Evolutionary conservation across 2,797 vertebrate genomes (phyloP).

Genomic region (Crocodylus rhombifer): DNA sequence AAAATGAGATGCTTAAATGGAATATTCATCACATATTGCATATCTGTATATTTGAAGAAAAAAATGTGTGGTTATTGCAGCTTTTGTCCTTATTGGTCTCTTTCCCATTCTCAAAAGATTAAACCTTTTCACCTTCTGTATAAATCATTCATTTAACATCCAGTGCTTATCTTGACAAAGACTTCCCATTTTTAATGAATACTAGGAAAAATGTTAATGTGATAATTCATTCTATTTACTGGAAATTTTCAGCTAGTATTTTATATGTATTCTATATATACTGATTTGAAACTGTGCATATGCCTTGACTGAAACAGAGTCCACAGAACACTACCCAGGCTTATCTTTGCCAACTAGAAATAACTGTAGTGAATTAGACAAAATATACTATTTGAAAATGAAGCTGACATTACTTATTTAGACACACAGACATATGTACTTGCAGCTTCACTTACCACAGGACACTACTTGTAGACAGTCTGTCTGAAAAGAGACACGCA

Average conservation of each 20-base stretch:
- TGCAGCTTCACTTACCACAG: conserved; percentile 53
- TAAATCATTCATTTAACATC: conserved; percentile 72
- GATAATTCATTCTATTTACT: conserved; percentile 78
- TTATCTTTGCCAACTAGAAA: conserved; percentile 39
- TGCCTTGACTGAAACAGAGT: conserved; percentile 53
- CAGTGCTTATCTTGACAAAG: conserved; percentile 71
- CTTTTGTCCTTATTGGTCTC: conserved; percentile 56
- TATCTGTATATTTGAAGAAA: conserved; percentile 33
- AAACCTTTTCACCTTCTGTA: conserved; percentile 70
- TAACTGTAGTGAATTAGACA: conserved; percentile 47
- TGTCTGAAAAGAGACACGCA: conserved; percentile 64
- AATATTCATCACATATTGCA: conserved; percentile 16
- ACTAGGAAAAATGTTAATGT: conserved; percentile 70
- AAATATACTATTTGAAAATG: conserved; percentile 59
- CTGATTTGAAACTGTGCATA: conserved; percentile 56
- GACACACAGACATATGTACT: conserved; percentile 62
- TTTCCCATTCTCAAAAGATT: conserved; percentile 66
- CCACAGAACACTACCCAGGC: conserved; percentile 47
- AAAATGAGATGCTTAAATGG: background rate
- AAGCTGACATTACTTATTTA: conserved; percentile 68
- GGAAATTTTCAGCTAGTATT: conserved; percentile 72
- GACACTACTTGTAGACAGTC: conserved; percentile 47
- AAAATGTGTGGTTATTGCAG: conserved; percentile 28
- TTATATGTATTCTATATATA: conserved; percentile 67
- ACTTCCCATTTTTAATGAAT: conserved; percentile 64